Conservation (phyloP, 2,113 vertebrate genomes). For the Nyctibius bracteatus region DNA sequence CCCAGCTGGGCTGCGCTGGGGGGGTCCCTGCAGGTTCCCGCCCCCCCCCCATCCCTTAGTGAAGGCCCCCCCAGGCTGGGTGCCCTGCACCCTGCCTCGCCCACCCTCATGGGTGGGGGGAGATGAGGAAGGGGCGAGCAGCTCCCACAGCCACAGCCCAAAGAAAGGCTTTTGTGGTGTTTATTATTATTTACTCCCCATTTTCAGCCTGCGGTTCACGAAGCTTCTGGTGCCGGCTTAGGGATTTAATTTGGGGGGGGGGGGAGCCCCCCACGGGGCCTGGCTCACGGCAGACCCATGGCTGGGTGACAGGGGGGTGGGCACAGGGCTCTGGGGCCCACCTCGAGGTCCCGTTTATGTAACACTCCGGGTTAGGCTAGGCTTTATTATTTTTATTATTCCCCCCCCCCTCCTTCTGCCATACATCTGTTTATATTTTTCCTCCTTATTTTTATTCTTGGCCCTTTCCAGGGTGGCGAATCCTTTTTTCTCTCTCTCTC, state of each 20-base stretch:
- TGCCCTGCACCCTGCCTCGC: not conserved
- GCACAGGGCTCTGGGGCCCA: not conserved
- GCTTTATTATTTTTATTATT: slow-evolving; percentile 11
- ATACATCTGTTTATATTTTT: slow-evolving; percentile 43
- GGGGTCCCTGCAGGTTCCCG: not conserved
- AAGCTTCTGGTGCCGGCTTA: slow-evolving; percentile 48
- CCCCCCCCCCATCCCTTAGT: not conserved
- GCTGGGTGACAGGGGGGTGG: not conserved
- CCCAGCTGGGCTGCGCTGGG: too few species aligned
- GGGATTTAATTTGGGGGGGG: not conserved
- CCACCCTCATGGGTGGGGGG: too few species aligned
- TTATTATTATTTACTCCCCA: slow-evolving; percentile 55
- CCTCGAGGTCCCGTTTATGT: slow-evolving; percentile 70
- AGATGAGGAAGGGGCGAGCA: too few species aligned
- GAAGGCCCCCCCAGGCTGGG: not conserved
- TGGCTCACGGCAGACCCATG: not conserved
- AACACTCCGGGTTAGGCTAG: slow-evolving; percentile 62
- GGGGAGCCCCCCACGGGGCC: not conserved
- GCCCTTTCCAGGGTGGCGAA: not conserved
- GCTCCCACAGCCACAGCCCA: slow-evolving; percentile 28
- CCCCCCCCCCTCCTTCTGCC: not conserved
- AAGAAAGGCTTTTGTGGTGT: slow-evolving; percentile 56
- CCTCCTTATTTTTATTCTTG: slow-evolving; percentile 27
- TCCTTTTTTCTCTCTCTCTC: not conserved
- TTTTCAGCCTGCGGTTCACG: slow-evolving; percentile 19